Evolutionary conservation across 2,797 vertebrate genomes (phyloP), one percentile per base, ranked within the genome.

Genomic region (Brachyalestes nurse): DNA sequence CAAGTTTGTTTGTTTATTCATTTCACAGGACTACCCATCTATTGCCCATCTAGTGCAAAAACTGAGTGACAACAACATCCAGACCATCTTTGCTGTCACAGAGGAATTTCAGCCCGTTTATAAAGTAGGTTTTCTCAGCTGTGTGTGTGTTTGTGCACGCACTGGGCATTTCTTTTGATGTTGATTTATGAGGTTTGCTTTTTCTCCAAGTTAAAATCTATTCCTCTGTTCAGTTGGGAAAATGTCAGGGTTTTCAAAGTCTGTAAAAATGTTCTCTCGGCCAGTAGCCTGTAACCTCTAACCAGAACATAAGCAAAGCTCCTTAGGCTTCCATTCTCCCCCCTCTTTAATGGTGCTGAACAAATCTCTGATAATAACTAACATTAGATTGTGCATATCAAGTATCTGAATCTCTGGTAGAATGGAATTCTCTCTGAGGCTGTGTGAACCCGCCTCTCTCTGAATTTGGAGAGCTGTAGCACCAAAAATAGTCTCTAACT

Each of bases 41-140:
- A 99, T 99, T 78, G 98, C 98, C 88, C 98, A 99, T 86, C 94
- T 99, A 84, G 98, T 99, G 53, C 98, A 99, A 91, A 99, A 99
- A 88, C 95, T 99, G 81, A 98, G 97, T 49, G 98, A 99, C 91
- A 99, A 99, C 91, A 99, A 99, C 88, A 99, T 99, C 83, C 98
- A 99, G 90, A 98, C 97, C 6, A 99, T 99, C 88, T 99, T 99
- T 89, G 98, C 98, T 0, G 96, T 99, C 75, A 99, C 98, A 12
- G 96, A 97, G 83, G 98, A 99, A 90, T 99, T 99, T 88, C 97
- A 99, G 87, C 95, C 97, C 0, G 97, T 99, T 88, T 99, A 99
- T 83, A 96, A 98, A 93, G 98, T 99, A 91, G 7, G 78, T 71
- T 51, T 23, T 16, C 34, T 17, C 34, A 21, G 4, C 4, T 55